Percentiles rank a stretch among this genome's conserved stretches.
Conservation (phyloP, 2,797 vertebrate species). For the Chrysocyon brachyurus region DNA sequence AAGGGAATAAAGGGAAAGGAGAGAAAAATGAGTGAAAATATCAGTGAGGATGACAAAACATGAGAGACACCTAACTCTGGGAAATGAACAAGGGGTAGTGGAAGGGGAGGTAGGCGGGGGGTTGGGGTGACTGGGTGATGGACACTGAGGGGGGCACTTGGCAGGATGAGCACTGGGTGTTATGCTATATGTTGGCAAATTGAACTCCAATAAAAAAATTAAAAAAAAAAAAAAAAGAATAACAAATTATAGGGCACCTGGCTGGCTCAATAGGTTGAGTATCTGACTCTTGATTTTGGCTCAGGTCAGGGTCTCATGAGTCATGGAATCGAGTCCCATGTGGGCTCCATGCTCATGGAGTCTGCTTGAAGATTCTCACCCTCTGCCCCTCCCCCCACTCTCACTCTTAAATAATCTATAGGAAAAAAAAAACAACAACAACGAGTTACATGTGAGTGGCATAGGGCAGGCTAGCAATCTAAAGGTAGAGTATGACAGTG, state of each 20-base stretch:
- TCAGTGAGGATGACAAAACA: too few species aligned
- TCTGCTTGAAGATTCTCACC: not conserved
- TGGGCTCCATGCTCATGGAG: not conserved
- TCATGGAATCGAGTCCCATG: not conserved
- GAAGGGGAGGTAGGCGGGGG: too few species aligned
- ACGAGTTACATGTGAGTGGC: not conserved
- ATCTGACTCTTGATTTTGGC: not conserved
- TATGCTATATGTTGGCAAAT: too few species aligned
- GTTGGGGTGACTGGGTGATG: too few species aligned
- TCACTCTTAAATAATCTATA: not conserved
- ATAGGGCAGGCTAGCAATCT: not conserved
- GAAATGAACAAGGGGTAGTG: too few species aligned
- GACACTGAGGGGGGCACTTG: too few species aligned
- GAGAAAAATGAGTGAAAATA: too few species aligned
- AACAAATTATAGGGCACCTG: not conserved
- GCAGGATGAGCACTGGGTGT: too few species aligned
- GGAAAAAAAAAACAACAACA: too few species aligned
- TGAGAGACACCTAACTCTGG: too few species aligned
- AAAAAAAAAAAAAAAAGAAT: not conserved
- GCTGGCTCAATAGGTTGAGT: not conserved
- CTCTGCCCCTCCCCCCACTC: not conserved
- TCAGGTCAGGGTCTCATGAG: not conserved
- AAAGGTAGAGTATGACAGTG: not conserved
- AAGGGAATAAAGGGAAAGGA: too few species aligned
- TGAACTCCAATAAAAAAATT: too few species aligned